Evolutionary conservation across 1,140 invertebrate species (phyloP), one percentile per base, ranked within the genome.

Genomic region (Tribolium madens): DNA sequence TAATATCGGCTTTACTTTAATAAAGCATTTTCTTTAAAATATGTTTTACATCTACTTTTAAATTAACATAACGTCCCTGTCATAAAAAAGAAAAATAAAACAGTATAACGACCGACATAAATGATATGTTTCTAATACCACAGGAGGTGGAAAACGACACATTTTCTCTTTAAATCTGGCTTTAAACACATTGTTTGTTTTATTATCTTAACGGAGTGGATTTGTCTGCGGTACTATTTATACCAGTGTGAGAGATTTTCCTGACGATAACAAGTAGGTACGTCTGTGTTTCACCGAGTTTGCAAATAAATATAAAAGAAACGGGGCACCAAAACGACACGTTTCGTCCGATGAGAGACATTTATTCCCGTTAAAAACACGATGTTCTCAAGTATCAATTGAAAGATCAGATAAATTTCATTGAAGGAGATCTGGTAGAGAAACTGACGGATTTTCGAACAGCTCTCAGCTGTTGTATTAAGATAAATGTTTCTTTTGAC

Each of bases 401-500:
- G 46, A 13, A 72, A 72, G 42, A 50, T 72, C 46, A 72, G 50
- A 72, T 72, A 72, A 72, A 72, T 72, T 21, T 52, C 42, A 50
- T 42, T 72, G 46, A 17, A 26, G 46, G 13, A 21, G 14, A 33
- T 72, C 68, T 48, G 26, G 50, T 6, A 1, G 26, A 17, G 57
- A 68, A 75, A 75, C 26, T 68, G 75, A 76, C 75, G 69, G 48
- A 71, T 76, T 76, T 76, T 15, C 75, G 68, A 76, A 71, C 73
- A 42, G n/a, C 68, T 53, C 70, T 52, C 18, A 48, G 42, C 68
- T 48, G 74, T 70, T 70, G 53, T 69, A 75, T 75, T 48, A 50
- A 53, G 47, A 76, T 76, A 76, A 77, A 77, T 42, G 76, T 77
- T 52, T 77, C 52, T 77, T 73, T 77, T 64, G 76, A 72, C 69